phyloP scores from a whole-genome alignment of 1,140 invertebrate genomes.

The Delia radicum region DNA sequence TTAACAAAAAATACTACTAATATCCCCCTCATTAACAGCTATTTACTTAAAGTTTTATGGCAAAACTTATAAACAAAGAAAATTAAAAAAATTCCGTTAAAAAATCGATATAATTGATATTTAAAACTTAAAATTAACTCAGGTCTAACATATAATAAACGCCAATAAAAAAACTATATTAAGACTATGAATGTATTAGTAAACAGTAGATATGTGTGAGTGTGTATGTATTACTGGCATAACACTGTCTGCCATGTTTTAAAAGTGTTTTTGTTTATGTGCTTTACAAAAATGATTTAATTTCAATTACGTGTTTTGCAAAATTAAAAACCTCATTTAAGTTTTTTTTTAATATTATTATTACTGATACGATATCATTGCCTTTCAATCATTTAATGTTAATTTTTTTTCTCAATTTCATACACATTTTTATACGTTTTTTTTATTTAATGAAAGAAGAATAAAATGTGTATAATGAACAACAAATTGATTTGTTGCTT shows the following conservation, averaged over 20 bases:
- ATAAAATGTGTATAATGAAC: neutral
- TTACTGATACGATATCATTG: no score
- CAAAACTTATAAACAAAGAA: neutral
- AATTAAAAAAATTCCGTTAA: neutral
- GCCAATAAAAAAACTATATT: neutral
- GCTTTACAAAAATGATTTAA: constrained; percentile 22
- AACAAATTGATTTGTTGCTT: constrained; percentile 22
- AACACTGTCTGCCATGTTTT: neutral
- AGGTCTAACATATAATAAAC: neutral
- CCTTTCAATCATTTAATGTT: neutral
- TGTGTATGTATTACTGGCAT: neutral
- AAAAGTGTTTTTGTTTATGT: constrained; percentile 14
- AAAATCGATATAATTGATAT: neutral
- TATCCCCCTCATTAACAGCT: neutral
- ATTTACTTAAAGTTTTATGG: neutral
- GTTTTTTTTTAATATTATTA: neutral
- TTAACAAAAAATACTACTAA: neutral
- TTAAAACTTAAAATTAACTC: neutral
- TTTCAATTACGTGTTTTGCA: constrained; percentile 23
- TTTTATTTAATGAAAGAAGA: neutral
- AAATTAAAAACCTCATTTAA: constrained; percentile 6
- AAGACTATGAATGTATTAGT: no score
- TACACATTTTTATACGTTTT: neutral
- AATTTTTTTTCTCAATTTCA: neutral
- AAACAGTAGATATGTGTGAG: neutral